Conservation (phyloP, 2,797 vertebrate genomes). For the Borostomias antarcticus region DNA sequence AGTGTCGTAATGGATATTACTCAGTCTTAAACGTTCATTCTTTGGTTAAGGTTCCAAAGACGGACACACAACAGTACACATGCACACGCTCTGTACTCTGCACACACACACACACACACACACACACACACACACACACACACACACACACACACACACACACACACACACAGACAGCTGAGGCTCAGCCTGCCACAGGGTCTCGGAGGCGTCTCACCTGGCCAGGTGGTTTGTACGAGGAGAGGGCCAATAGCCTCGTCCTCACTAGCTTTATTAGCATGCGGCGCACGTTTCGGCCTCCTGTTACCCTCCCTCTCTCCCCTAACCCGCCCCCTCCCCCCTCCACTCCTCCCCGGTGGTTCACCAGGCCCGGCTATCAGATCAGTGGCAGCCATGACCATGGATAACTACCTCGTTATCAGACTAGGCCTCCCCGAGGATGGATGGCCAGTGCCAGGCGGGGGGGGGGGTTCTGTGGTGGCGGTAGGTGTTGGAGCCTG, state of each 20-base stretch:
- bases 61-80: background rate
- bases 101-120: constrained; percentile 7
- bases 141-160: constrained; percentile 15
- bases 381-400: constrained; percentile 9
- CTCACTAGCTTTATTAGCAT: constrained; percentile 47
- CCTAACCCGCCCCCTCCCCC: constrained; percentile 13
- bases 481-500: background rate
- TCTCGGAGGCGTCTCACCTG: background rate
- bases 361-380: constrained; percentile 36
- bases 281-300: constrained; percentile 44
- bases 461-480: constrained; percentile 17
- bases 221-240: too few species aligned
- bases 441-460: constrained; percentile 32
- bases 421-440: constrained; percentile 38
- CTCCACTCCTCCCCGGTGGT: constrained; percentile 46
- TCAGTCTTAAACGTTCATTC: constrained; percentile 57
- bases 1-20: constrained; percentile 61
- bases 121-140: constrained; percentile 2
- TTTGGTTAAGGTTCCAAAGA: constrained; percentile 50
- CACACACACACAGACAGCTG: constrained; percentile 28
- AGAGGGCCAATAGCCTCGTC: too few species aligned
- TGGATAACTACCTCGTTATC: constrained; percentile 55
- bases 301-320: constrained; percentile 48
- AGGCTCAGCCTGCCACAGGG: background rate
- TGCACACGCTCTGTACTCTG: constrained; percentile 21